Base-by-base conservation (phyloP, 2,797 vertebrate species). In the Tympanoctomys barrerae region DNA sequence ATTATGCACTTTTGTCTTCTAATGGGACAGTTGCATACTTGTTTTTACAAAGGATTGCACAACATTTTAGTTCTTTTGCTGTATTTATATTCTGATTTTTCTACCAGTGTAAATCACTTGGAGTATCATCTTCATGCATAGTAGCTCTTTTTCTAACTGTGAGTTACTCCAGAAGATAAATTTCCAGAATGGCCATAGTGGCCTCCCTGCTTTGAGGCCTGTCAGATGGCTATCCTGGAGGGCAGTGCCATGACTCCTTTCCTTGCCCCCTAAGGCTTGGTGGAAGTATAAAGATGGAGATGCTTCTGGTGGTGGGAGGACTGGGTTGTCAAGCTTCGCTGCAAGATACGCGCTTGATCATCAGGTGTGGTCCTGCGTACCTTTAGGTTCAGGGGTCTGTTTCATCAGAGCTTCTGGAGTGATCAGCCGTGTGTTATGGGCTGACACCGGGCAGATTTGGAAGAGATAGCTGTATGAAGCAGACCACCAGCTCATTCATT, bases 171-270 rank as follows among this genome's bases (percentile, higher is more conserved):
- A 3, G 94, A 85, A 90, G 49, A 57, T 71, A 86, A 84, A 78
- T 90, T 89, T 94, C 94, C 42, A 39, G 49, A 71, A 68, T 90
- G 22, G 49, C 90, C 82, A 46, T 18, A 90, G 7, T 94, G 86
- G 26, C 26, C 52, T 87, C 24, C 59, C 14, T 75, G 10, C 22
- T 68, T 85, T 49, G 42, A 88, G 90, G 89, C 75, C 57, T 81
- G 64, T 70, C 7, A 0, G 86, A 49, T 70, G 54, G 62, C 19
- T 54, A 84, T 84, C 77, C 61, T 75, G 7, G 26, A 87, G 49
- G 52, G 31, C 31, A 57, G 89, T 86, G 64, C 77, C 22, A 81
- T 83, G 59, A 71, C 85, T 77, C 77, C 33, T 26, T 81, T 68
- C 12, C 79, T 95, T 73, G 46, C 62, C 61, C 89, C 36, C 36